These are phyloP conservation scores for Cassiopea andromeda DNA, from an alignment of 30 jellyfish, hydroid and myxozoan species.

Conservation along the genomic window DNA sequence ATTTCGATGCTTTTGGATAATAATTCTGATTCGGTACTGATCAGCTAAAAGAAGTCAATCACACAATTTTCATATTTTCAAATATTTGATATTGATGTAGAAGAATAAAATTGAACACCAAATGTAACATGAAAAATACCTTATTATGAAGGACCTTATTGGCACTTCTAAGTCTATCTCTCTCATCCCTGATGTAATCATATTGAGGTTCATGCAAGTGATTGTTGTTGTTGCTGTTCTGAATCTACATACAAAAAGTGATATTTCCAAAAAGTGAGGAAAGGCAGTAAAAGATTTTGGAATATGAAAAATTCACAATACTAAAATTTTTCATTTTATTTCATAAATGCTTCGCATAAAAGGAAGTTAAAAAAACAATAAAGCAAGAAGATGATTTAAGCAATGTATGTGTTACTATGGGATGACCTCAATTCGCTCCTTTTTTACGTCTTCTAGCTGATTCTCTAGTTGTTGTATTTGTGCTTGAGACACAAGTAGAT, in stretches of 20 bases:
- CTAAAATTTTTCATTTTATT: too few relatives aligned
- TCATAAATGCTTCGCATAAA: neutral
- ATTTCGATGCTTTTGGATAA: constrained; percentile 65
- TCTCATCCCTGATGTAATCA: constrained; percentile 60
- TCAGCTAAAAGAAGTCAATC: constrained; percentile 46
- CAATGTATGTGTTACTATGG: too few relatives aligned
- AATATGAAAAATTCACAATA: too few relatives aligned
- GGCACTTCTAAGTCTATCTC: constrained; percentile 48
- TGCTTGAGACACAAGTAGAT: constrained; percentile 88
- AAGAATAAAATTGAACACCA: neutral
- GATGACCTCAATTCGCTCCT: constrained; percentile 4
- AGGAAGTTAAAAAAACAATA: neutral
- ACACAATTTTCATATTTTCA: neutral
- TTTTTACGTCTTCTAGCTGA: constrained; percentile 54
- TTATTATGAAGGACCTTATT: constrained; percentile 69
- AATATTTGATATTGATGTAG: neutral
- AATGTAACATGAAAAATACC: constrained; percentile 9
- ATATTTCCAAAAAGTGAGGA: too few relatives aligned
- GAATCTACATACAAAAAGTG: neutral
- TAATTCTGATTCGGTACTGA: constrained; percentile 81
- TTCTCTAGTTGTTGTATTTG: constrained; percentile 70
- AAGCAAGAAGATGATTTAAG: neutral
- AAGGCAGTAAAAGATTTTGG: too few relatives aligned
- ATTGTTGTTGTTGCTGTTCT: neutral
- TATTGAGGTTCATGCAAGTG: neutral